These are phyloP conservation scores for Girardinichthys multiradiatus DNA, from an alignment of 2,113 vertebrate genomes.

Conservation along the genomic window DNA sequence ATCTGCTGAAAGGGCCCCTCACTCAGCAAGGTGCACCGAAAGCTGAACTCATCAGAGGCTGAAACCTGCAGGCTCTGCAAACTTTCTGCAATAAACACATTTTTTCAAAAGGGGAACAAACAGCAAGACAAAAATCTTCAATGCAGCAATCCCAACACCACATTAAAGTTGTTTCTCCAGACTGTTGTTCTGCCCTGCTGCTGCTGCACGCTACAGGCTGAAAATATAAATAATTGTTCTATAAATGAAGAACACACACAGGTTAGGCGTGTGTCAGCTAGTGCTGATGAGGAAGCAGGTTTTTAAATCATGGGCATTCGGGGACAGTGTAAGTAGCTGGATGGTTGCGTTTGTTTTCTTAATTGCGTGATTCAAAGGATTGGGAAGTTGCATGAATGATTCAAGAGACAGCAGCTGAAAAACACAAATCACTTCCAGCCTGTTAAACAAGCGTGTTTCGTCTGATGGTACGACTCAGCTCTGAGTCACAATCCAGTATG, in stretches of 20 bases:
- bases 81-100: slow-evolving; percentile 52
- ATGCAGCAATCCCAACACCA: slow-evolving; percentile 58
- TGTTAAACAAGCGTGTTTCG: slow-evolving; percentile 57
- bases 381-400: slow-evolving; percentile 31
- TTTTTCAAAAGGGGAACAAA: slow-evolving; percentile 60
- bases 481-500: slow-evolving; percentile 65
- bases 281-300: slow-evolving; percentile 3
- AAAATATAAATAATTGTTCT: not conserved
- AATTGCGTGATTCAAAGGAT: slow-evolving; percentile 1
- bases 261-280: too few relatives aligned
- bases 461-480: slow-evolving; percentile 41
- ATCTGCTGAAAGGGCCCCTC: slow-evolving; percentile 29
- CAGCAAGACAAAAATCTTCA: slow-evolving; percentile 20
- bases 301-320: slow-evolving; percentile 4
- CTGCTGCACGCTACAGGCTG: slow-evolving; percentile 16
- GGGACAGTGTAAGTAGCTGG: not conserved
- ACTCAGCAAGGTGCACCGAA: slow-evolving; percentile 53
- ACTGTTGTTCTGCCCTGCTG: slow-evolving; percentile 35
- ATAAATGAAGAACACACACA: not conserved
- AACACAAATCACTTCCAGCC: slow-evolving; percentile 46
- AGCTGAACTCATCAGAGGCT: slow-evolving; percentile 44
- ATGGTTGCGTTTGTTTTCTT: not conserved
- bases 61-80: slow-evolving; percentile 73
- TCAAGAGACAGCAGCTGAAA: slow-evolving; percentile 14
- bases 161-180: slow-evolving; percentile 53